Evolutionary conservation across 2,113 vertebrate genomes (phyloP).

Genomic region (Ornithorhynchus anatinus): DNA sequence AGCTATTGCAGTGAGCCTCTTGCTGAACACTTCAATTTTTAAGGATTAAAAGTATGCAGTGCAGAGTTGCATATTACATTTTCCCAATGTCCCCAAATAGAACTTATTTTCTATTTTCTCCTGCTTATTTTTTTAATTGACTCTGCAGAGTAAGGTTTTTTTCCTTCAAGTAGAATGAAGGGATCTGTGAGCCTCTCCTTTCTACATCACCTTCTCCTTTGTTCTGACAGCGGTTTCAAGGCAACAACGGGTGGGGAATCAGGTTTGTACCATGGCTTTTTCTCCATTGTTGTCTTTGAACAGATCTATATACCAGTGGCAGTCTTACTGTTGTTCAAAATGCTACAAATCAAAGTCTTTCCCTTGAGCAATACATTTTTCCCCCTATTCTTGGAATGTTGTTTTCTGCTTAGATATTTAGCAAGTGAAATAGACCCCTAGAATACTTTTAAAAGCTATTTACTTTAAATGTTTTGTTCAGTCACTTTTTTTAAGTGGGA

Average conservation of each 20-base stretch:
- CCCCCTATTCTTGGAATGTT: neutral
- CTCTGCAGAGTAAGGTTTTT: neutral
- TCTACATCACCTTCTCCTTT: neutral
- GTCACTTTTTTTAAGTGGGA: neutral
- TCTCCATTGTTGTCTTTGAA: neutral
- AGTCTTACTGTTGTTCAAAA: neutral
- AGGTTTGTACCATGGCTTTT: neutral
- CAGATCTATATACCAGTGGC: neutral
- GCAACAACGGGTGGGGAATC: neutral
- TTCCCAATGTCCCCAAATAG: neutral
- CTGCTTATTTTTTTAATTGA: neutral
- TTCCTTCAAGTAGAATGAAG: slow-evolving; percentile 2
- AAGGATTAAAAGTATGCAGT: neutral
- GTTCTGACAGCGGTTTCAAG: neutral
- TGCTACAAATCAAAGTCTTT: neutral
- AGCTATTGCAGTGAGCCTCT: neutral
- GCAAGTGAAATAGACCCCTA: neutral
- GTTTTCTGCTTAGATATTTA: neutral
- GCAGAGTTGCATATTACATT: neutral
- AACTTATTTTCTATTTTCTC: slow-evolving; percentile 1
- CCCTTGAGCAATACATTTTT: neutral
- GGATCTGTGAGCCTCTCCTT: neutral
- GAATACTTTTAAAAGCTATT: neutral
- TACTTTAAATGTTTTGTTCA: neutral
- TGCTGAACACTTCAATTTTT: neutral